Conservation (phyloP, 1,140 invertebrate species). For the Bombus affinis region DNA sequence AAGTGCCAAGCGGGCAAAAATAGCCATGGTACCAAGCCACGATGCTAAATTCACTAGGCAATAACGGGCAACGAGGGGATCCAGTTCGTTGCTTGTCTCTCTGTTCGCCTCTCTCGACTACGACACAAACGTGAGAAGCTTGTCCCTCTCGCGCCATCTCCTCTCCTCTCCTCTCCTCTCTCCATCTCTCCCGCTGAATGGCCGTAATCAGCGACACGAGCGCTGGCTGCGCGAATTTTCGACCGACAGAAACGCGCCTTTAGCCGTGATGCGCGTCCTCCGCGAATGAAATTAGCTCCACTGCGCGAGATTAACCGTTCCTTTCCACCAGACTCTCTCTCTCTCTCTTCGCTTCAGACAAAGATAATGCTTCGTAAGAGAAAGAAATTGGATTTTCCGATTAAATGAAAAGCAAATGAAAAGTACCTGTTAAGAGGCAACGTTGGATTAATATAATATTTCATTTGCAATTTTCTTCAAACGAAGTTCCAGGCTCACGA, state of each 20-base stretch:
- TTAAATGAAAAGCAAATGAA: background rate
- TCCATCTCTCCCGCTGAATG: background rate
- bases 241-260: background rate
- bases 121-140: background rate
- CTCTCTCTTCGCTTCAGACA: no score
- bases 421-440: background rate
- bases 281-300: conserved; percentile 14
- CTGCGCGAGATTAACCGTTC: conserved; percentile 21
- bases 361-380: background rate
- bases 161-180: background rate
- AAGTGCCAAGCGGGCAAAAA: conserved; percentile 67
- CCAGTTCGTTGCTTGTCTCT: background rate
- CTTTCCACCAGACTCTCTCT: background rate
- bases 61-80: conserved; percentile 48
- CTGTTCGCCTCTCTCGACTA: background rate
- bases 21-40: conserved; percentile 59
- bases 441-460: background rate
- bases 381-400: background rate
- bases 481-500: no score
- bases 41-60: conserved; percentile 62
- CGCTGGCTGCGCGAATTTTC: background rate
- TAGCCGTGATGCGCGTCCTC: background rate
- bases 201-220: conserved; percentile 34
- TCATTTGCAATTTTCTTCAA: background rate
- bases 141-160: background rate